These are phyloP conservation scores for Meloidogyne chitwoodi DNA, from an alignment of 1,140 invertebrate species.

Conservation along the genomic window DNA sequence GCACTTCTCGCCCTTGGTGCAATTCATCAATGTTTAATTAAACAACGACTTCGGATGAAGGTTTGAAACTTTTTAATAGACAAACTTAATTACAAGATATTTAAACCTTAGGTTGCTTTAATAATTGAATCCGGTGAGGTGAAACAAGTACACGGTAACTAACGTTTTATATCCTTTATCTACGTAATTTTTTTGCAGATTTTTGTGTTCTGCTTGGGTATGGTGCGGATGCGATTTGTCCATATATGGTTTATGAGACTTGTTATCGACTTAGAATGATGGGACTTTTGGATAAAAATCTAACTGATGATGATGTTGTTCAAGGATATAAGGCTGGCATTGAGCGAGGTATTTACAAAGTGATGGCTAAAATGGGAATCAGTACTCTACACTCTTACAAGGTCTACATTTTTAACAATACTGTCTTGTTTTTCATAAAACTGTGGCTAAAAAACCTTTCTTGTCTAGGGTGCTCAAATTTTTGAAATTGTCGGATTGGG, in stretches of 20 bases:
- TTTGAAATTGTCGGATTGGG: constrained; percentile 94
- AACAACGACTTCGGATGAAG: constrained; percentile 89
- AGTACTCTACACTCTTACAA: constrained; percentile 98
- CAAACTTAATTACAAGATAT: constrained; percentile 57
- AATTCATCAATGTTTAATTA: constrained; percentile 90
- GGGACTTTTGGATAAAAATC: constrained; percentile 74
- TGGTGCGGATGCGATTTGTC: constrained; percentile 93
- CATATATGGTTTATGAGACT: constrained; percentile 86
- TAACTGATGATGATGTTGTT: constrained; percentile 70
- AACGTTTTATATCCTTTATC: not conserved
- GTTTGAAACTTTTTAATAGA: constrained; percentile 55
- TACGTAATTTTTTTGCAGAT: constrained; percentile 69
- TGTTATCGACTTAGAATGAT: constrained; percentile 64
- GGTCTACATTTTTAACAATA: constrained; percentile 43
- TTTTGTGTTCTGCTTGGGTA: constrained; percentile 91
- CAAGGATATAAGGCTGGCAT: constrained; percentile 60
- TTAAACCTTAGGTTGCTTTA: constrained; percentile 5
- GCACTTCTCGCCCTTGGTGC: constrained; percentile 80
- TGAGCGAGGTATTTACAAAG: constrained; percentile 65
- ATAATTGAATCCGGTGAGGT: constrained; percentile 59
- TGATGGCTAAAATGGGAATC: constrained; percentile 99
- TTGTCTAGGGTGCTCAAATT: constrained; percentile 80
- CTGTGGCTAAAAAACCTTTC: not conserved
- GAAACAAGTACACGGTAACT: constrained; percentile 69
- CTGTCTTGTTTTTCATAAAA: constrained; percentile 23